These are phyloP conservation scores for Diadegma fenestrale DNA, from an alignment of 2,888 invertebrate species.

Conservation along the genomic window DNA sequence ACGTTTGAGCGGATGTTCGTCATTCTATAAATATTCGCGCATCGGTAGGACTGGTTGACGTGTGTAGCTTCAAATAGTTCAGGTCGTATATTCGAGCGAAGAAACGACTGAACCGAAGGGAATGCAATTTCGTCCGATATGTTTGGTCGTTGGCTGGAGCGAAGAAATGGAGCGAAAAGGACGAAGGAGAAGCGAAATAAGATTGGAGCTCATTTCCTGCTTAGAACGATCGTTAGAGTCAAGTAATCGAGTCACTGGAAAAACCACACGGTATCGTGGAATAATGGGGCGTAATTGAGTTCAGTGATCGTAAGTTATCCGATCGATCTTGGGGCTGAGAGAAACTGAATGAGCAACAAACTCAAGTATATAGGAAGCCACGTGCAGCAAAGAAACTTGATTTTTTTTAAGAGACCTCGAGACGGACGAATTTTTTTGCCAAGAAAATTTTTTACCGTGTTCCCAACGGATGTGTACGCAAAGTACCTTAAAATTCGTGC, in stretches of 20 bases:
- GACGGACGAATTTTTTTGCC: conserved; percentile 25
- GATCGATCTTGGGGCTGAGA: conserved; percentile 28
- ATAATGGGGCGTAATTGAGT: conserved; percentile 51
- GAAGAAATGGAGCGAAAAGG: background rate
- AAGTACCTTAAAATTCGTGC: background rate
- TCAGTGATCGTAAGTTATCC: conserved; percentile 51
- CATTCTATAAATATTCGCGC: conserved; percentile 38
- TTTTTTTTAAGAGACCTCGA: conserved; percentile 24
- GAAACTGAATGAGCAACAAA: conserved; percentile 16
- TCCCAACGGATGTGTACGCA: background rate
- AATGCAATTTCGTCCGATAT: background rate
- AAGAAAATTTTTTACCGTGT: conserved; percentile 30
- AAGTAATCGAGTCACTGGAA: conserved; percentile 11
- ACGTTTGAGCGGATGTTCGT: conserved; percentile 27
- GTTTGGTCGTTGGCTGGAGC: background rate
- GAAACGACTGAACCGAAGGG: background rate
- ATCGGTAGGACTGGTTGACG: conserved; percentile 17
- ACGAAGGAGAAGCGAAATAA: background rate
- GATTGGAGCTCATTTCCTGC: conserved; percentile 28
- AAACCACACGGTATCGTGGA: conserved; percentile 9
- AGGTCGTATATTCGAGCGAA: conserved; percentile 10
- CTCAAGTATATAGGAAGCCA: background rate
- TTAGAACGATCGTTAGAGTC: background rate
- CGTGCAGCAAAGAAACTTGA: conserved; percentile 5
- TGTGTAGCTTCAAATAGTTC: background rate